These are phyloP conservation scores for Pangasius sanitwongsei DNA, from an alignment of 2,797 vertebrate genomes.

Conservation along the genomic window DNA sequence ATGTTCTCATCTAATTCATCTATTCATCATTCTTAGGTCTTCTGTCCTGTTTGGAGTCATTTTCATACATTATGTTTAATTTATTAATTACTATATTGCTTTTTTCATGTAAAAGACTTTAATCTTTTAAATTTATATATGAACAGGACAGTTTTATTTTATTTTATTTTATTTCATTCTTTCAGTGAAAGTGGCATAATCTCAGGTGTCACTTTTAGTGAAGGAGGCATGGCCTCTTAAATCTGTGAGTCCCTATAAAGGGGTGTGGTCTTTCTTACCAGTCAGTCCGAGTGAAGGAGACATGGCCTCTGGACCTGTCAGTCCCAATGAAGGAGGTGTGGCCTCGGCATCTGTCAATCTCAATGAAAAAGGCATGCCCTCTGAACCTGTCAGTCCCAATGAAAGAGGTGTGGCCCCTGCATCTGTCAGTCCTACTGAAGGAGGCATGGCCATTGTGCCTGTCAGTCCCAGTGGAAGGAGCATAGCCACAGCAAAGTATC, in stretches of 20 bases:
- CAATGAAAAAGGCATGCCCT: not conserved
- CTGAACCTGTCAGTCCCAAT: not conserved
- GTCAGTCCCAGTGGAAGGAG: not conserved
- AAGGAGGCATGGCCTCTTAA: not conserved
- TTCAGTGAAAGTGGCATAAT: not conserved
- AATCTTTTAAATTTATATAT: not conserved
- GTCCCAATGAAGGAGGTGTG: not conserved
- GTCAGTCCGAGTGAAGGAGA: not conserved
- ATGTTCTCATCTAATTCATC: not conserved
- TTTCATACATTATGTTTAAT: not conserved
- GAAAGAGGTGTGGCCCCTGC: not conserved
- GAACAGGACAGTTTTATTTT: not conserved
- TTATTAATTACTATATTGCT: not conserved
- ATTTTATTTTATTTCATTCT: not conserved
- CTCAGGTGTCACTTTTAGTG: not conserved
- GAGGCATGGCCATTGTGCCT: not conserved
- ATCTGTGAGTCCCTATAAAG: not conserved
- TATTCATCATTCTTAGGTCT: not conserved
- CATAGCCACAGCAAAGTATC: not conserved
- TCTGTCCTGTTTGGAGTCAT: no score
- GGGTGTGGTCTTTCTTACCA: not conserved
- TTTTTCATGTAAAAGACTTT: not conserved
- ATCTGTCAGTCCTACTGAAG: not conserved
- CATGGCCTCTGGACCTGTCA: not conserved
- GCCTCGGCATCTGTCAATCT: not conserved